phyloP scores from a whole-genome alignment of 2,888 invertebrate genomes.

The Epicampocera succincta region DNA sequence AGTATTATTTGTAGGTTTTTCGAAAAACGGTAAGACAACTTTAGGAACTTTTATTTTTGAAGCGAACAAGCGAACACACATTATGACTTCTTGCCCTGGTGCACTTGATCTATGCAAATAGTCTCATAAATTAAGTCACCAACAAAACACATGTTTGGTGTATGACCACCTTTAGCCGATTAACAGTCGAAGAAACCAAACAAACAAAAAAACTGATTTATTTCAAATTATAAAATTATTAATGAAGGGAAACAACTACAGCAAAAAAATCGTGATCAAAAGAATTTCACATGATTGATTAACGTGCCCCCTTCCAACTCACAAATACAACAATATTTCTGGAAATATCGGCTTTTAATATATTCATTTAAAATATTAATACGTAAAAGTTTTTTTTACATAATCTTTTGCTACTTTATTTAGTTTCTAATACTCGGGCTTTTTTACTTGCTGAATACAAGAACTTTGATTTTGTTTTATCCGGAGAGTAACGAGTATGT shows the following conservation, averaged over 20 bases:
- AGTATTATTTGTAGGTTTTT: too few species aligned
- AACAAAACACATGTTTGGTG: neutral
- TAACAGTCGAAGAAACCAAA: too few species aligned
- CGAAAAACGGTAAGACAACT: too few species aligned
- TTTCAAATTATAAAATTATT: constrained; percentile 12
- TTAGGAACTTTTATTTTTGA: too few species aligned
- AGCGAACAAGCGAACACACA: too few species aligned
- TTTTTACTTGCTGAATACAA: too few species aligned
- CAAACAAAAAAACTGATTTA: too few species aligned
- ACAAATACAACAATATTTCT: neutral
- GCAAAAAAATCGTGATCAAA: neutral
- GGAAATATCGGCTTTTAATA: neutral
- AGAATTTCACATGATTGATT: constrained; percentile 35
- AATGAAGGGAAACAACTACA: neutral
- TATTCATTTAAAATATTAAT: constrained; percentile 12
- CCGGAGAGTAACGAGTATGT: too few species aligned
- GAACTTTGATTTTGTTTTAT: too few species aligned
- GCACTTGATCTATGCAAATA: too few species aligned
- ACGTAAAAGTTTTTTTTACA: neutral
- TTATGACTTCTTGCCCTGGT: too few species aligned
- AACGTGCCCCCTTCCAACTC: neutral
- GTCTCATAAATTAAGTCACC: too few species aligned
- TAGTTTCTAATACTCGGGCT: neutral
- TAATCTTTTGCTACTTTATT: neutral
- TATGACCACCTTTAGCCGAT: neutral